Evolutionary conservation across 2,797 vertebrate species (phyloP).

Genomic region (Furcifer pardalis): DNA sequence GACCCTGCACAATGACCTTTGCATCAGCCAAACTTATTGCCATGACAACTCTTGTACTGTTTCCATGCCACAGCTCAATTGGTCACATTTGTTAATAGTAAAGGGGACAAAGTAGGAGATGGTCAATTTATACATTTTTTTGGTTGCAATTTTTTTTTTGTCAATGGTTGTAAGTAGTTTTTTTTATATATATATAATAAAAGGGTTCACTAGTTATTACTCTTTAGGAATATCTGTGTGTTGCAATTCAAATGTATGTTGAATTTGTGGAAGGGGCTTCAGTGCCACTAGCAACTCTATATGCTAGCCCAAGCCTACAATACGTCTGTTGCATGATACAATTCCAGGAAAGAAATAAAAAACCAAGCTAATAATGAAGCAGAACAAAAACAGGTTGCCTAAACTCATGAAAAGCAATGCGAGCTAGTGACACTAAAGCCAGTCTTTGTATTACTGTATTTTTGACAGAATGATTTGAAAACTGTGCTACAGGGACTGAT

Average conservation of each 20-base stretch:
- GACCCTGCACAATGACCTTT: constrained; percentile 83
- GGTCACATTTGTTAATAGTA: constrained; percentile 81
- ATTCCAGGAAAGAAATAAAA: constrained; percentile 45
- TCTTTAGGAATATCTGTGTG: constrained; percentile 86
- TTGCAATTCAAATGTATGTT: constrained; percentile 86
- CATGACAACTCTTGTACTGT: constrained; percentile 85
- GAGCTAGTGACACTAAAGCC: constrained; percentile 87
- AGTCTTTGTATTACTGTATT: constrained; percentile 88
- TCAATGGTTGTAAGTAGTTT: constrained; percentile 82
- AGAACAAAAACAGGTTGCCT: constrained; percentile 70
- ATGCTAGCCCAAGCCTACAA: constrained; percentile 71
- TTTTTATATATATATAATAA: constrained; percentile 76
- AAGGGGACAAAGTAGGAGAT: constrained; percentile 82
- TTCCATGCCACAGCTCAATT: constrained; percentile 84
- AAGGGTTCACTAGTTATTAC: constrained; percentile 87
- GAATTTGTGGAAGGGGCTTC: constrained; percentile 84
- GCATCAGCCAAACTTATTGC: constrained; percentile 86
- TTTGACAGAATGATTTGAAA: constrained; percentile 85
- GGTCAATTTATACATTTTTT: constrained; percentile 86
- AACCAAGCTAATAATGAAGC: constrained; percentile 54
- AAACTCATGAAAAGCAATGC: constrained; percentile 73
- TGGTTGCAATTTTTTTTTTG: constrained; percentile 79
- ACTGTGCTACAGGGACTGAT: constrained; percentile 87
- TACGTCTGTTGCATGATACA: constrained; percentile 70
- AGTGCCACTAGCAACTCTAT: constrained; percentile 79